phyloP scores from a whole-genome alignment of 2,797 vertebrate genomes.

The Chaetodon trifasciatus region DNA sequence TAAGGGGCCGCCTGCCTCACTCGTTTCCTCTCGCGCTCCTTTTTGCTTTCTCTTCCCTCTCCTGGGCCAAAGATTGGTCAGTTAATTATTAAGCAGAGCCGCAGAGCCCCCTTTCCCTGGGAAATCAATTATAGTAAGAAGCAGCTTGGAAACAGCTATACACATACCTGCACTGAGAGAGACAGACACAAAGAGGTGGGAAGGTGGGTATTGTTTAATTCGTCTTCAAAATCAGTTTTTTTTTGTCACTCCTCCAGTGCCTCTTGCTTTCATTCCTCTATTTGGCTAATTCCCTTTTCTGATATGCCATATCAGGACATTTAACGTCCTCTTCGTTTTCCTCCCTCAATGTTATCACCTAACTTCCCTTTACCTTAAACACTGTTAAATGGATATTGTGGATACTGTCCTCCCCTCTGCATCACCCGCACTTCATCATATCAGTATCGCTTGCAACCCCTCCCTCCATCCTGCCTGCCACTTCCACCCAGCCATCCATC shows the following conservation, averaged over 20 bases:
- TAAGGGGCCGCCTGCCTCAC: conserved; percentile 64
- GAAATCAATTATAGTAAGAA: conserved; percentile 81
- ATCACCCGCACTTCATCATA: conserved; percentile 17
- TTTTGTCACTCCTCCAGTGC: conserved; percentile 43
- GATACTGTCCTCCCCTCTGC: background rate
- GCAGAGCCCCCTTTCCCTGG: conserved; percentile 73
- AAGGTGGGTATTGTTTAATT: conserved; percentile 35
- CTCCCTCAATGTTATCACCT: background rate
- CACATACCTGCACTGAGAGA: conserved; percentile 50
- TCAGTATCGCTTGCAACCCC: conserved; percentile 43
- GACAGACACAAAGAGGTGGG: conserved; percentile 24
- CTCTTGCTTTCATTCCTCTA: conserved; percentile 34
- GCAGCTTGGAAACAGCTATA: conserved; percentile 66
- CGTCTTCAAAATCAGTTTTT: conserved; percentile 59
- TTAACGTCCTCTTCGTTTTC: conserved; percentile 5
- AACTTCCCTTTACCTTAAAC: conserved; percentile 12
- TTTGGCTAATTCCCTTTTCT: conserved; percentile 18
- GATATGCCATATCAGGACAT: conserved; percentile 2
- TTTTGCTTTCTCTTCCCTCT: conserved; percentile 56
- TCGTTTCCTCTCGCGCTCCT: conserved; percentile 41
- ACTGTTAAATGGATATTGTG: background rate
- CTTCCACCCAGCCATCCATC: conserved; percentile 41
- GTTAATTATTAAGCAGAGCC: conserved; percentile 82
- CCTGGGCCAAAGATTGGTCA: conserved; percentile 71
- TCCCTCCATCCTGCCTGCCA: conserved; percentile 41